A percentile compares a stretch with the other conserved stretches of the same genome.
Conservation (phyloP, 2,797 vertebrate genomes). For the Arvicola amphibius region DNA sequence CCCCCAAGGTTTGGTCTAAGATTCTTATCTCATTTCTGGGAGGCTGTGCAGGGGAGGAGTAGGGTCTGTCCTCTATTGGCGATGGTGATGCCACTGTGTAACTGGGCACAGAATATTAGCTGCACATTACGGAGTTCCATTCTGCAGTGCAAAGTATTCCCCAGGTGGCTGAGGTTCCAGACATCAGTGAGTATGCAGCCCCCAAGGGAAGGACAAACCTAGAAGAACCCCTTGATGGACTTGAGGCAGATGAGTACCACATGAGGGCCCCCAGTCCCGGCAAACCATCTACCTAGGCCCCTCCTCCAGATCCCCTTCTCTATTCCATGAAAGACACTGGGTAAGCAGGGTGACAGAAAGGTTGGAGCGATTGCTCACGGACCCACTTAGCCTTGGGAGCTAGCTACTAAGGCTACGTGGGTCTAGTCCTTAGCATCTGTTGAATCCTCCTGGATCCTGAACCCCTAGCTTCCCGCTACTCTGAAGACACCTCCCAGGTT, state of each 20-base stretch:
- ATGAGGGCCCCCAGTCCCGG: background rate
- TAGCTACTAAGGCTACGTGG: background rate
- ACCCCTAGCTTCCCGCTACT: background rate
- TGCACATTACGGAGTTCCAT: constrained; percentile 69
- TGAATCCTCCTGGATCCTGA: background rate
- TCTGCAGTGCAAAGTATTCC: constrained; percentile 16
- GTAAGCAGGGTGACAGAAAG: background rate
- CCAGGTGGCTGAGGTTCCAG: background rate
- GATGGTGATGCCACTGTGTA: background rate
- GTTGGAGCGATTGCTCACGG: background rate
- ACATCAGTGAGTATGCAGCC: background rate
- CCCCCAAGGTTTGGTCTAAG: accelerated
- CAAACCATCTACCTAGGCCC: background rate
- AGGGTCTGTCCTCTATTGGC: background rate
- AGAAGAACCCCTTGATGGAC: background rate
- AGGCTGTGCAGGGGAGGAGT: too few relatives aligned
- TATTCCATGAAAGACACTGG: background rate
- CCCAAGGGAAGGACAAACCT: background rate
- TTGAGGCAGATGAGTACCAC: background rate
- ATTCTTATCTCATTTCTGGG: background rate
- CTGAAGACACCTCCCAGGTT: background rate
- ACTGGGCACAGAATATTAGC: constrained; percentile 74
- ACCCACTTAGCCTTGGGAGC: background rate
- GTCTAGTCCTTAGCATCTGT: background rate
- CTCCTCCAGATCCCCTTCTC: background rate